Evolutionary conservation across 2,113 vertebrate genomes (phyloP).

Genomic region (Gnathonemus echidnorhynchus): DNA sequence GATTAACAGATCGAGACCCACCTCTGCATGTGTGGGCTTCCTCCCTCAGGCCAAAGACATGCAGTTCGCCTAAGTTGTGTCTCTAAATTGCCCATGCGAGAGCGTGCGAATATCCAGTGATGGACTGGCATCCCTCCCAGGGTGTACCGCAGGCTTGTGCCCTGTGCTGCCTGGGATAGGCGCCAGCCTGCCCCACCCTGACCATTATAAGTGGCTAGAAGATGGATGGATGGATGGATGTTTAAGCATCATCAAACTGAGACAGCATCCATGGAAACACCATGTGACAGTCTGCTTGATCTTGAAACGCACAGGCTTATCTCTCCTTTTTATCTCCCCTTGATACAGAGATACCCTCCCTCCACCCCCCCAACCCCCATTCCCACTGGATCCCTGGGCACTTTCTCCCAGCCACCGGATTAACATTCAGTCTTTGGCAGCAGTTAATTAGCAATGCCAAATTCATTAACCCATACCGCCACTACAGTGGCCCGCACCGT

Average conservation of each 20-base stretch:
- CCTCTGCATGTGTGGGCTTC: not conserved
- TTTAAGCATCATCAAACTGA: not conserved
- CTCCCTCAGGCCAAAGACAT: not conserved
- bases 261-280: not conserved
- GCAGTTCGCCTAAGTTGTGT: not conserved
- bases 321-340: not conserved
- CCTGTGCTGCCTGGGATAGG: not conserved
- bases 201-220: not conserved
- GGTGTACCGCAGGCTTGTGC: not conserved
- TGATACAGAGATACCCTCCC: not conserved
- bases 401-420: slow-evolving; percentile 69
- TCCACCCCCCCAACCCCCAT: not conserved
- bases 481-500: slow-evolving; percentile 59
- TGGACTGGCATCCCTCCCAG: not conserved
- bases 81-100: not conserved
- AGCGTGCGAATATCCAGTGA: not conserved
- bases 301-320: not conserved
- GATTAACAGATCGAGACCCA: not conserved
- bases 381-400: not conserved
- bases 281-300: not conserved
- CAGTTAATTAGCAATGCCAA: slow-evolving; percentile 97
- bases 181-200: not conserved
- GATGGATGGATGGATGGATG: not conserved
- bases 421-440: slow-evolving; percentile 94
- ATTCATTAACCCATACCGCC: slow-evolving; percentile 88